phyloP scores from a whole-genome alignment of 2,888 invertebrate species.

The Calliopum simillimum region DNA sequence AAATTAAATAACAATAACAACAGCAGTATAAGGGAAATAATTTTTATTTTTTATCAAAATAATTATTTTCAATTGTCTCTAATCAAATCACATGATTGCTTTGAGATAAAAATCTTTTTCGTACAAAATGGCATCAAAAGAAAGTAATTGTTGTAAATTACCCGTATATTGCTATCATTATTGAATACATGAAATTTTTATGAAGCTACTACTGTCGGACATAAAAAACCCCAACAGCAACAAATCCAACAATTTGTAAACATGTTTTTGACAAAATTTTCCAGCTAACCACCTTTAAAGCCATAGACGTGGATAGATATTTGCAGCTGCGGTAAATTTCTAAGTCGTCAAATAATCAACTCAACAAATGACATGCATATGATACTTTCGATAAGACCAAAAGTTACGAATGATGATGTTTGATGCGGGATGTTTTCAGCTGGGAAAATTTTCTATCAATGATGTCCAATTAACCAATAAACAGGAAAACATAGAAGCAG shows the following conservation, averaged over 20 bases:
- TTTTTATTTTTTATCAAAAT: no score
- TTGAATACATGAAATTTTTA: no score
- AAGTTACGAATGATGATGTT: not conserved
- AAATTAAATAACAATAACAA: no score
- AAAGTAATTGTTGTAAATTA: no score
- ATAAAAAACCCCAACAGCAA: not conserved
- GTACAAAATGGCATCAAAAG: no score
- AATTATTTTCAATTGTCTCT: no score
- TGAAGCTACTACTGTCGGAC: no score
- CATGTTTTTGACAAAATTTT: not conserved
- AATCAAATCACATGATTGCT: no score
- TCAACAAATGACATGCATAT: not conserved
- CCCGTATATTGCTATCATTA: no score
- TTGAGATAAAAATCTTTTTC: no score
- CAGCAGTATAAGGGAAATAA: no score
- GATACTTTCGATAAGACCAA: not conserved
- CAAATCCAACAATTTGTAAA: not conserved
- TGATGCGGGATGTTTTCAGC: not conserved
- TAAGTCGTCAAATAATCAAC: not conserved
- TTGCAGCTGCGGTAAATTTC: slow-evolving; percentile 8
- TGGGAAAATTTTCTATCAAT: slow-evolving; percentile 18
- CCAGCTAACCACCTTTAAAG: not conserved
- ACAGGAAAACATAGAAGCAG: slow-evolving; percentile 6
- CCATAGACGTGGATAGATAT: not conserved
- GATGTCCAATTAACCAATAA: slow-evolving; percentile 16